Percentiles rank a stretch among this genome's conserved stretches.
phyloP scores from a whole-genome alignment of 2,888 invertebrate genomes.

The Augiades crinisus region DNA sequence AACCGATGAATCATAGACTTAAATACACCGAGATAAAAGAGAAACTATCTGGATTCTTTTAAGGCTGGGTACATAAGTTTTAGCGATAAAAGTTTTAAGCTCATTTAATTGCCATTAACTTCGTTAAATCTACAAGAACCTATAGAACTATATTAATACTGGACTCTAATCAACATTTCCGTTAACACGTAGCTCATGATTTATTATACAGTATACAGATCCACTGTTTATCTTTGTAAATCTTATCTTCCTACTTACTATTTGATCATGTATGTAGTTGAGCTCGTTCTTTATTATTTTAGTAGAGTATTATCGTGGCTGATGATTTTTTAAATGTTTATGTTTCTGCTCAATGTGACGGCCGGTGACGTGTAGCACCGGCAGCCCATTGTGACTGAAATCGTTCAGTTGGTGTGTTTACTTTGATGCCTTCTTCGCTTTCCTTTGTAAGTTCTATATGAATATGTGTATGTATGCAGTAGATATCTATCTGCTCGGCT shows the following conservation, averaged over 20 bases:
- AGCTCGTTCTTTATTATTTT: constrained; percentile 51
- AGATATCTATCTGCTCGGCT: constrained; percentile 3
- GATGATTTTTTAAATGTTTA: constrained; percentile 78
- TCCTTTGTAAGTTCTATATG: constrained; percentile 44
- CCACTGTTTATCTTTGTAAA: constrained; percentile 68
- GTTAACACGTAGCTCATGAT: too few relatives aligned
- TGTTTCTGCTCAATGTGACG: constrained; percentile 75
- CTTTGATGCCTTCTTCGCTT: constrained; percentile 53
- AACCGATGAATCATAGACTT: too few relatives aligned
- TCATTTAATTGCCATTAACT: too few relatives aligned
- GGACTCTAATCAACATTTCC: too few relatives aligned
- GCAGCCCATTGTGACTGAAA: constrained; percentile 58
- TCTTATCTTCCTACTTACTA: constrained; percentile 37
- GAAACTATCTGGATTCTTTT: too few relatives aligned
- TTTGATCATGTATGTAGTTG: constrained; percentile 55
- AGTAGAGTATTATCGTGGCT: constrained; percentile 50
- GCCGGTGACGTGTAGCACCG: constrained; percentile 66
- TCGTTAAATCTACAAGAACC: too few relatives aligned
- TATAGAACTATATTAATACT: too few relatives aligned
- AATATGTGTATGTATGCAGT: constrained; percentile 8
- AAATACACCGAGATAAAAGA: too few relatives aligned
- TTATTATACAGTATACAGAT: constrained; percentile 33
- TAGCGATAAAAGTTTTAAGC: too few relatives aligned
- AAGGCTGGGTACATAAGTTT: too few relatives aligned
- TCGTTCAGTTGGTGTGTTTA: constrained; percentile 58